Conservation (phyloP, 2,797 vertebrate genomes). For the Ciconia nigra region DNA sequence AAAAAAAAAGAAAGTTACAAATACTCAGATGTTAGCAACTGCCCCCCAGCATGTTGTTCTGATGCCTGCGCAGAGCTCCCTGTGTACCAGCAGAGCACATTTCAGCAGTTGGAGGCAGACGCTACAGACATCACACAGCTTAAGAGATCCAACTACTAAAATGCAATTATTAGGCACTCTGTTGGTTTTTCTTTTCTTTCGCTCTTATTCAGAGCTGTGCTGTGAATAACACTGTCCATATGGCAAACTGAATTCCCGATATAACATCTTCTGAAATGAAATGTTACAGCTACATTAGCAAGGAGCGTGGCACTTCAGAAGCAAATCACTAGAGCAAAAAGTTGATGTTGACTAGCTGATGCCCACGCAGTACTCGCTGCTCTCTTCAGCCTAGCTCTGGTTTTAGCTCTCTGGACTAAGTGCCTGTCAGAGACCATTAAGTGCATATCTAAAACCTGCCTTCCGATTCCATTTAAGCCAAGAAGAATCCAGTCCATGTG, state of each 20-base stretch:
- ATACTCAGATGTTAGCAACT: background rate
- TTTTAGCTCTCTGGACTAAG: background rate
- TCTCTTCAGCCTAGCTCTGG: background rate
- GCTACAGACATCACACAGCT: background rate
- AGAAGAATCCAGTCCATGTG: background rate
- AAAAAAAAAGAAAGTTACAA: background rate
- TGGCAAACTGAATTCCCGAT: background rate
- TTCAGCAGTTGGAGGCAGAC: background rate
- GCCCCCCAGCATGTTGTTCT: background rate
- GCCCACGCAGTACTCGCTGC: background rate
- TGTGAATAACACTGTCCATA: background rate
- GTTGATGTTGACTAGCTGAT: background rate
- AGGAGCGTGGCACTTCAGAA: background rate
- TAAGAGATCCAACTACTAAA: background rate
- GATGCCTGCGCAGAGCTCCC: background rate
- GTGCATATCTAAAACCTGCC: background rate
- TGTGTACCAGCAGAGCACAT: background rate
- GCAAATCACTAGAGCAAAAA: background rate
- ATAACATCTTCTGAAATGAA: background rate
- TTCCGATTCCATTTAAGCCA: background rate
- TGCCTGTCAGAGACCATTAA: background rate
- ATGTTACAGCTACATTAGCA: background rate
- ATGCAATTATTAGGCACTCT: background rate
- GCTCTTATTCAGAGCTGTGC: background rate
- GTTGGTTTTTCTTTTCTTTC: background rate